phyloP scores from a whole-genome alignment of 1,140 invertebrate species.

The Rhagoletis zephyria region DNA sequence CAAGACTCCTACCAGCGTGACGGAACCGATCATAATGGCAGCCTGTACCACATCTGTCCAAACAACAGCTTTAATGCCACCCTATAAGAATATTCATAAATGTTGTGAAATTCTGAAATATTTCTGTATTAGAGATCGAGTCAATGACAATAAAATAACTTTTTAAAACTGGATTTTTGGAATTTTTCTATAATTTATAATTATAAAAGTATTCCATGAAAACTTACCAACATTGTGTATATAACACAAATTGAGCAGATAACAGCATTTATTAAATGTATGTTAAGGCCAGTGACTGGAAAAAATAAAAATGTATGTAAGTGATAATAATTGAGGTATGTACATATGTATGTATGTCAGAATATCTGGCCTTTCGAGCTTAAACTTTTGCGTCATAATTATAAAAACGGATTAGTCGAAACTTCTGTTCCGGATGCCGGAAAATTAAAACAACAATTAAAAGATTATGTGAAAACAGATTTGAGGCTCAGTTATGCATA shows the following conservation, averaged over 20 bases:
- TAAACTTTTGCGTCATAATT: no score
- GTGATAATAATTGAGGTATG: no score
- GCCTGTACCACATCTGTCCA: slow-evolving; percentile 91
- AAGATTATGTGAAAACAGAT: no score
- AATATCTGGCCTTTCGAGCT: no score
- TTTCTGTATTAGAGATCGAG: background rate
- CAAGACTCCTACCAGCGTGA: slow-evolving; percentile 80
- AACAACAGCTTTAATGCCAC: slow-evolving; percentile 88
- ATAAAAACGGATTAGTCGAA: no score
- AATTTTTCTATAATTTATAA: background rate
- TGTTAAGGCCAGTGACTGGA: slow-evolving; percentile 81
- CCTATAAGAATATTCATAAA: slow-evolving; percentile 74
- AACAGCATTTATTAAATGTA: slow-evolving; percentile 80
- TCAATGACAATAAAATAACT: no score
- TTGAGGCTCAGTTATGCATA: no score
- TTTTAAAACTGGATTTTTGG: no score
- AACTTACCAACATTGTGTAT: slow-evolving; percentile 85
- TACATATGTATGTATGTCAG: no score
- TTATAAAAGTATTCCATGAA: background rate
- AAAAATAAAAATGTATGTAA: slow-evolving; percentile 31
- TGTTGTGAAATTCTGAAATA: no score
- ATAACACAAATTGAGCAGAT: slow-evolving; percentile 86
- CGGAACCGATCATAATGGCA: slow-evolving; percentile 82
- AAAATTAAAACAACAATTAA: no score
- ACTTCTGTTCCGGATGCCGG: no score